phyloP scores from a whole-genome alignment of 2,797 vertebrate genomes.

The Calcarius lapponicus region DNA sequence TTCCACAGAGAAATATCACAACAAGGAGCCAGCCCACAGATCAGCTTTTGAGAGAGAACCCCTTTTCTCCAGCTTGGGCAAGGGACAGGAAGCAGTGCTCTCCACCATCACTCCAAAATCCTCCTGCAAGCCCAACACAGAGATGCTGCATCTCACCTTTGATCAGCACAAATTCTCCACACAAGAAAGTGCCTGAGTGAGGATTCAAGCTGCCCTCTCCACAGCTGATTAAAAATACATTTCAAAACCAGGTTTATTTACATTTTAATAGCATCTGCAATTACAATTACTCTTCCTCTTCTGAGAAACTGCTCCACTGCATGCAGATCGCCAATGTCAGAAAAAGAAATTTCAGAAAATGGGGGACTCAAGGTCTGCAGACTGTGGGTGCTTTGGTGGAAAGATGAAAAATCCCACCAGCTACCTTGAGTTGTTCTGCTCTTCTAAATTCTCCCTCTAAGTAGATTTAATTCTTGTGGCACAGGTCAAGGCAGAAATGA shows the following conservation, averaged over 20 bases:
- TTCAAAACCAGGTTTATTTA: constrained; percentile 59
- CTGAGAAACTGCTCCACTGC: constrained; percentile 11
- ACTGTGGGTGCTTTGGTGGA: background rate
- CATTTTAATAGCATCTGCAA: constrained; percentile 74
- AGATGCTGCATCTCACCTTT: background rate
- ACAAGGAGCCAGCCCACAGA: background rate
- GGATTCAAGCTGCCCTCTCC: constrained; percentile 22
- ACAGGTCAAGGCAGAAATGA: background rate
- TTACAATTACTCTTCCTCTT: constrained; percentile 61
- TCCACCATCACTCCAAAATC: background rate
- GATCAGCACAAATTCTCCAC: background rate
- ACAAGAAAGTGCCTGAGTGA: background rate
- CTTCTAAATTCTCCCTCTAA: background rate
- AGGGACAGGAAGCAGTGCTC: background rate
- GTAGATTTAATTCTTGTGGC: background rate
- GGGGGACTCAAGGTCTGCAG: background rate
- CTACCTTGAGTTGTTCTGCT: background rate
- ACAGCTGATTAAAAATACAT: constrained; percentile 62
- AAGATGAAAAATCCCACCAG: background rate
- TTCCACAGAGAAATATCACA: background rate
- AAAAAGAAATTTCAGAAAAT: background rate
- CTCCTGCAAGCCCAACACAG: accelerated
- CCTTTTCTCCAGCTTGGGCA: background rate
- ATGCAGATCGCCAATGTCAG: constrained; percentile 40
- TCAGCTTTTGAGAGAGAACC: accelerated